Conservation (phyloP, 23 tunicate genomes). For the Styela clava region DNA sequence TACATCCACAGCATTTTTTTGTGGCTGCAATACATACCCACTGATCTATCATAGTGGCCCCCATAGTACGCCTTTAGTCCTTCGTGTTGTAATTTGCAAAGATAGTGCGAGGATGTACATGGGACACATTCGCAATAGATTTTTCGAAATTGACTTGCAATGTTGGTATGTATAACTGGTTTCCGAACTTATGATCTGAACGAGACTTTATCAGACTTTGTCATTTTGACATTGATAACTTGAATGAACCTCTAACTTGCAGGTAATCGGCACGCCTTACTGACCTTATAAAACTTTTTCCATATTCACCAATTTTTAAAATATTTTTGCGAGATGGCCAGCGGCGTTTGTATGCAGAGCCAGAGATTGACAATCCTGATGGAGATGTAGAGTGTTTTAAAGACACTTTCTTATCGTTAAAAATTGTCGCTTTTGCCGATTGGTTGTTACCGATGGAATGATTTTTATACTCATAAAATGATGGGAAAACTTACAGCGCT, state of each 20-base stretch:
- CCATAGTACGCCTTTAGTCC: not conserved
- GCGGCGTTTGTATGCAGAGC: not conserved
- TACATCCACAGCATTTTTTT: not conserved
- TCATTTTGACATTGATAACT: not conserved
- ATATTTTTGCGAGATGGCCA: not conserved
- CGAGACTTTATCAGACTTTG: not conserved
- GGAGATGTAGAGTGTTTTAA: not conserved
- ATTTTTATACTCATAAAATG: too few species aligned
- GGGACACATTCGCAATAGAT: not conserved
- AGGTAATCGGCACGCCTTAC: not conserved
- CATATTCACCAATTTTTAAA: not conserved
- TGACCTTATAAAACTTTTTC: not conserved
- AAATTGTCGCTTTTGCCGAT: too few species aligned
- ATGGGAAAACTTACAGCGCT: too few species aligned
- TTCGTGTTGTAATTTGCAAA: not conserved
- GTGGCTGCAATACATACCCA: not conserved
- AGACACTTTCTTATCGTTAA: too few species aligned
- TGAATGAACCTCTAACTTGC: not conserved
- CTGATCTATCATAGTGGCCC: not conserved
- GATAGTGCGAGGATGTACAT: not conserved
- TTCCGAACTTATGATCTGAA: not conserved
- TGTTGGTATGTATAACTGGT: not conserved
- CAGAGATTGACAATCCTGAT: not conserved
- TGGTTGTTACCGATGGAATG: too few species aligned
- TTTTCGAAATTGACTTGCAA: not conserved